Conservation (phyloP, 2,888 invertebrate genomes). For the Cancer borealis region DNA sequence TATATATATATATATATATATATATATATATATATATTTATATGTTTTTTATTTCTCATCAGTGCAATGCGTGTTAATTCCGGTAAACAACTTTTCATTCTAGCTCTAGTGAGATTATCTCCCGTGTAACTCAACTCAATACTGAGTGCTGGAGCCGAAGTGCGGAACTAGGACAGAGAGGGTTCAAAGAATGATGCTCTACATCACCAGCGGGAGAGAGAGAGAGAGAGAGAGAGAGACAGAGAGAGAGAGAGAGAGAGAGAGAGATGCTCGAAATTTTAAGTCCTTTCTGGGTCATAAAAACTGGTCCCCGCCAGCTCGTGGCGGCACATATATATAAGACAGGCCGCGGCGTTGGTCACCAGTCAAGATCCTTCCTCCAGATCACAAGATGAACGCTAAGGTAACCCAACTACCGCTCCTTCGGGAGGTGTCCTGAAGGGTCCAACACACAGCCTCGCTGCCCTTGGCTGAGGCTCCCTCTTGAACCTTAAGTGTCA, state of each 20-base stretch:
- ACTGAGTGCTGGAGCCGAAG: background rate
- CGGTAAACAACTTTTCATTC: background rate
- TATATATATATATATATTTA: too few species aligned
- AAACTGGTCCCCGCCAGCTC: background rate
- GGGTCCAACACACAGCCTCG: background rate
- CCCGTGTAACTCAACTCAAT: background rate
- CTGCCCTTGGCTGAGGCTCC: background rate
- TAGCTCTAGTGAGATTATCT: background rate
- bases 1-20: too few species aligned
- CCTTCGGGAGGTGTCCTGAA: background rate
- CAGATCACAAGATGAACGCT: slow-evolving; percentile 4
- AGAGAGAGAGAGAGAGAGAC: background rate
- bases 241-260: background rate
- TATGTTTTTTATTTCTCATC: background rate
- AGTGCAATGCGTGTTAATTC: background rate
- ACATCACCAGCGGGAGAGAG: background rate
- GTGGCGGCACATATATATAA: background rate
- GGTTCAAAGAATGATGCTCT: background rate
- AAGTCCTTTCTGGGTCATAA: background rate
- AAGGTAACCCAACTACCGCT: background rate
- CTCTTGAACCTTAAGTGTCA: background rate
- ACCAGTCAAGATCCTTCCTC: background rate
- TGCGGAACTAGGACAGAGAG: background rate
- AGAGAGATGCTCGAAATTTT: background rate
- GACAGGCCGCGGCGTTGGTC: background rate